Evolutionary conservation across 1,140 invertebrate species (phyloP).

Genomic region (Mycetomoellerius zeteki): DNA sequence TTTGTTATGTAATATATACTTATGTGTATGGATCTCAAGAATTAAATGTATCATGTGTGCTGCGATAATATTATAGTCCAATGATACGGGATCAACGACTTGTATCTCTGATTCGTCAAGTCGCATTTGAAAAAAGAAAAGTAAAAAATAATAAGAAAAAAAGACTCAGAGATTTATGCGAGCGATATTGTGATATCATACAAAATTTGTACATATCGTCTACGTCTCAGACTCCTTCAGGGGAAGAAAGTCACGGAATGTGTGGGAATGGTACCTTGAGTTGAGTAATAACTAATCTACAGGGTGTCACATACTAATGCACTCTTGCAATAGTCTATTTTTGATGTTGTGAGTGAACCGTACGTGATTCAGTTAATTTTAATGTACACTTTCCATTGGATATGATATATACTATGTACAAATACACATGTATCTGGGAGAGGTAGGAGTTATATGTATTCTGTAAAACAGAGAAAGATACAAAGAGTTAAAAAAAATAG

Average conservation of each 20-base stretch:
- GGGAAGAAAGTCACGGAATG: conserved; percentile 74
- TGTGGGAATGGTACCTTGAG: conserved; percentile 73
- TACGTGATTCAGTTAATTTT: conserved; percentile 82
- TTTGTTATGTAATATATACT: conserved; percentile 75
- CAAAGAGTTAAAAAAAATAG: conserved; percentile 50
- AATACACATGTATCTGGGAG: conserved; percentile 82
- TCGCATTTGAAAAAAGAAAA: conserved; percentile 72
- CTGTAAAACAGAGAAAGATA: conserved; percentile 76
- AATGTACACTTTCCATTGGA: conserved; percentile 82
- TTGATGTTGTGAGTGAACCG: conserved; percentile 85
- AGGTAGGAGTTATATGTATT: conserved; percentile 80
- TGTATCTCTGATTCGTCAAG: conserved; percentile 72
- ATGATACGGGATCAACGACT: conserved; percentile 76
- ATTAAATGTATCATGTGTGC: conserved; percentile 77
- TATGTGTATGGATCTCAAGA: conserved; percentile 74
- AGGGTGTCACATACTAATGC: conserved; percentile 82
- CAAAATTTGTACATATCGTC: conserved; percentile 80
- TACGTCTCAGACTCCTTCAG: conserved; percentile 76
- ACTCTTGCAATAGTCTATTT: conserved; percentile 86
- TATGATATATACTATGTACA: conserved; percentile 84
- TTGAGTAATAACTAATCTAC: conserved; percentile 80
- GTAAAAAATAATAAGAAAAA: conserved; percentile 50
- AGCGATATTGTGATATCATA: conserved; percentile 79
- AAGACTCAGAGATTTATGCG: conserved; percentile 71
- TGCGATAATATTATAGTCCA: conserved; percentile 78